Evolutionary conservation across 2,113 vertebrate species (phyloP).

Genomic region (Atrichornis clamosus): DNA sequence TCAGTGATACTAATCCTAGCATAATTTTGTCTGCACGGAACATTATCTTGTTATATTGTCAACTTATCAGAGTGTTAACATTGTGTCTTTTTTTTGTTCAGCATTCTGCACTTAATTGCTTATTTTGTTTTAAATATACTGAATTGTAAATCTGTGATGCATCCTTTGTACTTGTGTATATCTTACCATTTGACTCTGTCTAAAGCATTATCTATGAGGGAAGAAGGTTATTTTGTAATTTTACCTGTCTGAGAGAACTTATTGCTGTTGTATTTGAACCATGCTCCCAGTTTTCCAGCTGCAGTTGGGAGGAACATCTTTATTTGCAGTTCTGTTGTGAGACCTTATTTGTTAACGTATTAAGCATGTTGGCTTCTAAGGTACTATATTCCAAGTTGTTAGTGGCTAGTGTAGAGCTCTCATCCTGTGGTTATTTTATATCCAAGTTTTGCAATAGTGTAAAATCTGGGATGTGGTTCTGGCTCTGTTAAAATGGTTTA

Average conservation of each 20-base stretch:
- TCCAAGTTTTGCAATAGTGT: neutral
- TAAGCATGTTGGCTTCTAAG: neutral
- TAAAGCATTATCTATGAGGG: neutral
- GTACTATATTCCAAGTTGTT: neutral
- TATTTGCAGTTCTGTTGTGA: neutral
- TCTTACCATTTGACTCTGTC: neutral
- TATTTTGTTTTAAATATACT: neutral
- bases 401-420: neutral
- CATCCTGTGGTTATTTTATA: neutral
- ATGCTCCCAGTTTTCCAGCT: neutral
- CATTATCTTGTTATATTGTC: neutral
- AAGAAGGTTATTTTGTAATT: neutral
- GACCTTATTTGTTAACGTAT: neutral
- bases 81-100: neutral
- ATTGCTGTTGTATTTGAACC: neutral
- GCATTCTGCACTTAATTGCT: neutral
- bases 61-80: neutral
- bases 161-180: neutral
- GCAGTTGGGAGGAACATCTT: neutral
- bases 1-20: neutral
- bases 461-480: neutral
- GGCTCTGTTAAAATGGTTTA: neutral
- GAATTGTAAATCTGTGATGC: neutral
- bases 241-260: neutral
- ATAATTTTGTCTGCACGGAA: neutral